Evolutionary conservation across 2,797 vertebrate species (phyloP), one percentile per base, ranked within the genome.

Genomic region (Delichon dasypus): DNA sequence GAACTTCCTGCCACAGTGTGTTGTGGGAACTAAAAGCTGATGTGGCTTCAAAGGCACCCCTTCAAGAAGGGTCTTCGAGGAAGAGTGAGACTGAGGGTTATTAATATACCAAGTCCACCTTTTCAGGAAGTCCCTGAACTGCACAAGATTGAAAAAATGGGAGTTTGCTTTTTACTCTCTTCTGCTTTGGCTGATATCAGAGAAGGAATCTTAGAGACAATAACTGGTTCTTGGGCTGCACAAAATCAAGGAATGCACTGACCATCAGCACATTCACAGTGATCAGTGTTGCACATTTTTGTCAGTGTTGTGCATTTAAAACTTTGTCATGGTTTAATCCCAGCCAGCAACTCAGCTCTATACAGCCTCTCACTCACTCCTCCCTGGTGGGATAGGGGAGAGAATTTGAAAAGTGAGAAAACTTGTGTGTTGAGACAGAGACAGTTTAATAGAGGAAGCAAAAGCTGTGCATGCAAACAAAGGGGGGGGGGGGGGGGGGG

Each of bases 1-100:
- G 88, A 88, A 86, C 89, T 96, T 94, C 94, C 95, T 95, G 76
- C 55, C 51, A 66, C 38, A 22, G 21, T 60, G 60, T 73, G 74
- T 58, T 81, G 48, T 78, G 93, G 80, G 88, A 96, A 84, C 58
- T 36, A 48, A 93, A 88, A 86, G 48, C 62, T 92, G 51, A 36
- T 72, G 88, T 22, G 44, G 70, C 62, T 94, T 96, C 86, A 84
- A 55, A 96, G 90, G 79, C 42, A 88, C 75, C 48, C 36, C 47
- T 88, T 76, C 44, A 58, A 89, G 66, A 16, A 78, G 45, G n/a
- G 34, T 91, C 38, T 72, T 85, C 4, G 7, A 88, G 61, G 78
- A 85, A 74, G 42, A 83, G 34, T 44, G 65, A 68, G 45, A 51
- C 8, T 66, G 47, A 72, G 22, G 30, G 61, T 71, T 94, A 91